Evolutionary conservation across 1,140 invertebrate species (phyloP).

Genomic region (Drepana arcuata): DNA sequence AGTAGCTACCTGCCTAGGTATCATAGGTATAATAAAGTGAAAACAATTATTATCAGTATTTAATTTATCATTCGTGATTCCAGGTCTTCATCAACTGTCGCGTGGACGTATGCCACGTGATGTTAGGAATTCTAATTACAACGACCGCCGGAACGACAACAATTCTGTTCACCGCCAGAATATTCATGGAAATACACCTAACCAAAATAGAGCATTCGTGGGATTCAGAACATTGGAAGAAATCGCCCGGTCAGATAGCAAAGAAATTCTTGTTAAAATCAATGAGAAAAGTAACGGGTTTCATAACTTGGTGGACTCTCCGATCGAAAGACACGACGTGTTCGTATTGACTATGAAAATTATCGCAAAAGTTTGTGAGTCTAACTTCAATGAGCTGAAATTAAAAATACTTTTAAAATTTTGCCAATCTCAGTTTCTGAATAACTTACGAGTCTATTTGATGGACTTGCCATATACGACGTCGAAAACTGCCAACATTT

Average conservation of each 20-base stretch:
- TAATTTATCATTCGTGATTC: too few species aligned
- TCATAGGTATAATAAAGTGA: too few species aligned
- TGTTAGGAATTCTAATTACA: too few species aligned
- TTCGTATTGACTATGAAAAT: conserved; percentile 38
- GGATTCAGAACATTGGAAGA: conserved; percentile 25
- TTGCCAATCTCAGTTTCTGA: conserved; percentile 48
- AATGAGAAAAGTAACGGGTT: conserved; percentile 34
- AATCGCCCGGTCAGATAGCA: conserved; percentile 24
- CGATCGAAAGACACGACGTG: conserved; percentile 31
- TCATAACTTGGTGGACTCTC: conserved; percentile 22
- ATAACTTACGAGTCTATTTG: conserved; percentile 37
- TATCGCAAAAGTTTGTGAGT: conserved; percentile 40
- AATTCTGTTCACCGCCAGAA: too few species aligned
- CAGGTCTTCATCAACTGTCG: too few species aligned
- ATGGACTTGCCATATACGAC: conserved; percentile 42
- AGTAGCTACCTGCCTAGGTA: too few species aligned
- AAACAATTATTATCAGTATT: too few species aligned
- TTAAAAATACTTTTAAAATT: conserved; percentile 40
- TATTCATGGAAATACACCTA: background rate
- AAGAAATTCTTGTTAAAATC: conserved; percentile 33
- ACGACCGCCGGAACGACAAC: too few species aligned
- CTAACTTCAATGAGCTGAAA: conserved; percentile 48
- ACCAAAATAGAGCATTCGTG: too few species aligned
- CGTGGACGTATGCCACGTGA: too few species aligned
- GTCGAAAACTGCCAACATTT: conserved; percentile 23